Evolutionary conservation across 2,888 invertebrate species (phyloP), one percentile per base, ranked within the genome.

Genomic region (Macroteleia sp.): DNA sequence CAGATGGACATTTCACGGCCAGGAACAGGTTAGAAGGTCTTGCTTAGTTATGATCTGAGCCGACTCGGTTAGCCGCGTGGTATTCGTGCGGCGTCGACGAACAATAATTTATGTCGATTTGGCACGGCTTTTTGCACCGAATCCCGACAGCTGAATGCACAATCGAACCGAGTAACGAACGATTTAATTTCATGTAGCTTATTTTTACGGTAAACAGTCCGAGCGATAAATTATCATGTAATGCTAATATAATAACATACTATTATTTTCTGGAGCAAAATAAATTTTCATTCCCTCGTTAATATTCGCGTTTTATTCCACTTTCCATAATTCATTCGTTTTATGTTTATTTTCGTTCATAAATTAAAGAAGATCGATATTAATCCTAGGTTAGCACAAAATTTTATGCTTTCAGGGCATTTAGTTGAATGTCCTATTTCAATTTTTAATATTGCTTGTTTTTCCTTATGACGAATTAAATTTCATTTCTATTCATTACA

Each of bases 81-180:
- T 9, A 61, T 70, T 70, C 50, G 57, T 20, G 41, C 9, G 46
- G 39, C 50, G 57, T 52, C 42, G 4, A 20, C 46, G 32, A 46
- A 39, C 66, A 52, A 74, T 74, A 57, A 74, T 74, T 74, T 66
- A 74, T 74, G 66, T 74, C 59, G 66, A 74, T 59, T 59, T 59
- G 64, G 28, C 64, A 34, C 50, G 50, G 36, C 64, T 73, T 73
- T 73, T 73, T 73, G 64, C 52, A 44, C 41, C 59, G 10, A 56
- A 54, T 39, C 22, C 32, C 41, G 73, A 73, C 62, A 64, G 56
- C 64, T 73, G 41, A 73, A 73, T 56, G 73, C 50, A 48, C 73
- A 57, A 56, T 73, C 48, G 46, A 57, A 62, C 22, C 54, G 39
- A 12, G 39, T 28, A 39, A 44, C 34, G 16, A 50, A 62, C 56